Percentiles rank a stretch among this genome's conserved stretches.
Conservation (phyloP, 2,797 vertebrate genomes). For the Tympanoctomys barrerae region DNA sequence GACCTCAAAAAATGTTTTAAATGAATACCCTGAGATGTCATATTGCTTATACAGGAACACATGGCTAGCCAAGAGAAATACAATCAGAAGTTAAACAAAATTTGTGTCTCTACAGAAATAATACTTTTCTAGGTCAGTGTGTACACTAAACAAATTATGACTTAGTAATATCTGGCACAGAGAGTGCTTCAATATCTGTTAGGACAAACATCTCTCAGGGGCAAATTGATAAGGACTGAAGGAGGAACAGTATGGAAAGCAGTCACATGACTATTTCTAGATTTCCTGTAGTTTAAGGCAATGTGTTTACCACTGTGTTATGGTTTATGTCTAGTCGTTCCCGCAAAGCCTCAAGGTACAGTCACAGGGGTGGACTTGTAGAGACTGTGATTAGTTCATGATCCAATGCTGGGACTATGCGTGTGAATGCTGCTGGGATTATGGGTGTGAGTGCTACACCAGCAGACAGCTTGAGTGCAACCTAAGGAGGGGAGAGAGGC, state of each 20-base stretch:
- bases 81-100: constrained; percentile 18
- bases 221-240: neutral
- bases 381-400: too few relatives aligned
- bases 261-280: constrained; percentile 9
- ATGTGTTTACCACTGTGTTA: constrained; percentile 8
- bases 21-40: neutral
- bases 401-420: too few relatives aligned
- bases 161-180: neutral
- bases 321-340: too few relatives aligned
- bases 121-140: neutral
- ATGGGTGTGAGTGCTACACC: too few relatives aligned
- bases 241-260: neutral
- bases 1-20: neutral
- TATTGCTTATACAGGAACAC: neutral
- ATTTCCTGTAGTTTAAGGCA: constrained; percentile 51
- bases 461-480: too few relatives aligned
- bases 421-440: too few relatives aligned
- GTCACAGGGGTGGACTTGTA: too few relatives aligned
- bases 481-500: too few relatives aligned
- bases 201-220: neutral
- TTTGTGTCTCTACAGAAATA: neutral
- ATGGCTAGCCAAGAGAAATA: neutral
- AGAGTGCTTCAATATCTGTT: neutral
- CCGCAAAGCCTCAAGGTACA: too few relatives aligned
- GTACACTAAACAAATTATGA: constrained; percentile 9